Base-by-base conservation (phyloP, 2,797 vertebrate genomes). In the Paedocypris micromegethes region DNA sequence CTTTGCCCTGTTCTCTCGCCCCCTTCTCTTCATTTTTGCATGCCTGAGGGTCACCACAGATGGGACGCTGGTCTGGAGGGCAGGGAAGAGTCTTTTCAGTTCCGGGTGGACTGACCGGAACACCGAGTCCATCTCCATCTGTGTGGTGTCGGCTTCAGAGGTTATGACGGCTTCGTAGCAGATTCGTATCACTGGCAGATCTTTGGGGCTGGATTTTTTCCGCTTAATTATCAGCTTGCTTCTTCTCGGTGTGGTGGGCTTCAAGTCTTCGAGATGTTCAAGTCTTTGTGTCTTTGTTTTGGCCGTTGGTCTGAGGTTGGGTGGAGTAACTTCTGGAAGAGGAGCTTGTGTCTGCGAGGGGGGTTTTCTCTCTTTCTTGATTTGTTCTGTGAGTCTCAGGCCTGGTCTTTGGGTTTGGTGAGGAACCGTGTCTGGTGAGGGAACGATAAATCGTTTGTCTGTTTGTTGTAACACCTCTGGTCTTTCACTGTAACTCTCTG, bases 1-100 rank as follows among this genome's bases (percentile, higher is more conserved):
- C 75, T 81, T 88, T 77, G 86, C 86, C 74, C 77, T 72, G 46
- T 48, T 78, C 70, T 82, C 79, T 47, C 86, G 85, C 46, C 76
- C 75, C 67, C 50, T 77, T 78, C 66, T 86, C 66, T 62, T 70
- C 9, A 6, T 54, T 49, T 66, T 69, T 0, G 9, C 9, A 58
- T 47, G 66, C 50, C 53, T 53, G 42, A 45, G 48, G 38, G 68
- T 48, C 4, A 43, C 6, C 59, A 77, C 60, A n/a, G 59, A 0
- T 1, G 66, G 73, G 42, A 61, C 40, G 3, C 66, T 57, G 5
- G 74, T 71, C 70, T 79, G 80, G 61, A 72, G 55, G n/a, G 3
- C 4, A 56, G 2, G 3, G 48, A 56, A 47, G 0, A 44, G 53
- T 7, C 67, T 63, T 23, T 45, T 55, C 41, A 46, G 50, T 44